These are phyloP conservation scores for Scatophagus argus DNA, from an alignment of 2,113 vertebrate species.

Conservation along the genomic window DNA sequence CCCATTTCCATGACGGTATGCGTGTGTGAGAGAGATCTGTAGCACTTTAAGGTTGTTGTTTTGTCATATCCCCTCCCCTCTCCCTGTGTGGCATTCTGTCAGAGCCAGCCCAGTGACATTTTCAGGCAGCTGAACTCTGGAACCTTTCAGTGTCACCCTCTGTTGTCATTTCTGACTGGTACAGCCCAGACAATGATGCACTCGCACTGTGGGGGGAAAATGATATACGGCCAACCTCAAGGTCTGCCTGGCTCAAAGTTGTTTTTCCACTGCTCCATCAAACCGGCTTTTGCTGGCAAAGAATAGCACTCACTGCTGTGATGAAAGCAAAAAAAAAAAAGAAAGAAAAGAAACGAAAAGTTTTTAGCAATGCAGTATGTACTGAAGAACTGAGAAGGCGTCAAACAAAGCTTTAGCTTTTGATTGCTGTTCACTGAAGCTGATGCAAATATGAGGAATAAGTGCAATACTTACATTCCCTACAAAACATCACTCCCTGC, in stretches of 20 bases:
- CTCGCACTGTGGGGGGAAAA: slow-evolving; percentile 49
- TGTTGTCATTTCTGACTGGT: slow-evolving; percentile 79
- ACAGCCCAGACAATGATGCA: slow-evolving; percentile 73
- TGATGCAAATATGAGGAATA: slow-evolving; percentile 45
- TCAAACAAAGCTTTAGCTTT: slow-evolving; percentile 5
- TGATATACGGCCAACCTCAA: slow-evolving; percentile 70
- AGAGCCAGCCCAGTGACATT: slow-evolving; percentile 69
- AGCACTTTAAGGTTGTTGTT: slow-evolving; percentile 62
- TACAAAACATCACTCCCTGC: slow-evolving; percentile 13
- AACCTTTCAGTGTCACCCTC: slow-evolving; percentile 77
- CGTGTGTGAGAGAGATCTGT: slow-evolving; percentile 25
- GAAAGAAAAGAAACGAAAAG: too few species aligned
- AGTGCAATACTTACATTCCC: slow-evolving; percentile 33
- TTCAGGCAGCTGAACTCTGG: slow-evolving; percentile 73
- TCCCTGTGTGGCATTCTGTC: slow-evolving; percentile 62
- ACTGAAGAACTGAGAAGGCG: slow-evolving; percentile 7
- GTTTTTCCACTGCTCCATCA: slow-evolving; percentile 61
- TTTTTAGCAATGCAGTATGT: slow-evolving; percentile 6
- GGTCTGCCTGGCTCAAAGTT: slow-evolving; percentile 63
- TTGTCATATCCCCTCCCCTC: slow-evolving; percentile 45
- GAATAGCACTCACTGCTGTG: slow-evolving; percentile 27
- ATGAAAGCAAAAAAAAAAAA: slow-evolving; percentile 19
- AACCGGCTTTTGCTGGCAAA: slow-evolving; percentile 31
- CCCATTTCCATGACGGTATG: slow-evolving; percentile 6
- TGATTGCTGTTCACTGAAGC: slow-evolving; percentile 32